A percentile compares a stretch with the other conserved stretches of the same genome.
phyloP scores from a whole-genome alignment of 2,797 vertebrate genomes.

The Setipinna tenuifilis region DNA sequence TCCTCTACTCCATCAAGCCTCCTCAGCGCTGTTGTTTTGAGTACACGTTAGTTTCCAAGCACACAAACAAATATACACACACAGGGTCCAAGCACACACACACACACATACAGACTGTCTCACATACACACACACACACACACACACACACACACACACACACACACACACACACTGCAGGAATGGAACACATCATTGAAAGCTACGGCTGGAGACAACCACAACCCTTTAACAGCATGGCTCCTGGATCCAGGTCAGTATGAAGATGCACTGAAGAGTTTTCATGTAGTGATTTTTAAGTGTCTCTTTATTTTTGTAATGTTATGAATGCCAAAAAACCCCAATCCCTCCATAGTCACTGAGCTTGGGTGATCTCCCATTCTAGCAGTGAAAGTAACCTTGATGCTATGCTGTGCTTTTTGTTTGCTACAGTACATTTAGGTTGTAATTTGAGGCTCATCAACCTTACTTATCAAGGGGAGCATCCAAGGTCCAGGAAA shows the following conservation, averaged over 20 bases:
- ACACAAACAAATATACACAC: background rate
- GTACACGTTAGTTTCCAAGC: background rate
- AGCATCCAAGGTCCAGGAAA: background rate
- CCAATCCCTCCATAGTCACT: background rate
- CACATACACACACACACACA: background rate
- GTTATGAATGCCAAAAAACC: background rate
- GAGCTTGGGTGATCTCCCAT: background rate
- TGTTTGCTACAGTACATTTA: too few species aligned
- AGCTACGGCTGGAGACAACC: background rate
- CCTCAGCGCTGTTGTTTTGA: slow-evolving; percentile 31
- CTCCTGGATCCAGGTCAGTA: background rate
- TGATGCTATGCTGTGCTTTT: too few species aligned
- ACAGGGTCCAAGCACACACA: too few species aligned
- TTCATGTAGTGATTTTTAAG: background rate
- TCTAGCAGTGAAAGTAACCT: background rate
- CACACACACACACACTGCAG: background rate
- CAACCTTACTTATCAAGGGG: background rate
- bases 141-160: too few species aligned
- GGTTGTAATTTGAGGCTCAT: background rate
- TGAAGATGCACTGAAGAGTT: background rate
- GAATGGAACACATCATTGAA: background rate
- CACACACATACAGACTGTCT: too few species aligned
- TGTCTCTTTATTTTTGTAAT: background rate
- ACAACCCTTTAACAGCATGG: background rate
- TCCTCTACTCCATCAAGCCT: slow-evolving; percentile 44